Base-by-base conservation (phyloP, 2,888 invertebrate species). In the Galeruca laticollis region DNA sequence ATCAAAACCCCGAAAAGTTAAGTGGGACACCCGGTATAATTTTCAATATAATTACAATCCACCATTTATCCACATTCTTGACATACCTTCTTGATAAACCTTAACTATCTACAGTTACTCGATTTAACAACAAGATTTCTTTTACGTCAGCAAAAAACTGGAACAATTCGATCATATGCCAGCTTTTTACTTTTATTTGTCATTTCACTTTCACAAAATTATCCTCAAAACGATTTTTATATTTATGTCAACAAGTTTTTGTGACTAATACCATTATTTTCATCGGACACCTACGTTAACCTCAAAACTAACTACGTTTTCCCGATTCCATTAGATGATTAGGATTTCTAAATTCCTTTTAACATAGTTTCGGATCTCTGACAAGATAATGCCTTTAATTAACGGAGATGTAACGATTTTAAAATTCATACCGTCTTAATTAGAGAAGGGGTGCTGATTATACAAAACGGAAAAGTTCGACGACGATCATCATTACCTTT, bases 371-470 rank as follows among this genome's bases (percentile, higher is more conserved):
- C 49, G 20, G 35, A 51, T 49, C 33, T 35, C 33, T 49, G 20
- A 33, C 67, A 57, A 51, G 61, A 61, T 61, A 61, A 61, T 49
- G 33, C 47, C 33, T 69, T 77, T 75, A 76, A 78, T 78, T 77
- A 76, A 74, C 73, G 75, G 71, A 75, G 77, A 77, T 78, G 73
- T 72, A 72, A 60, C 72, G 69, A 75, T 76, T 77, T 77, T 75
- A 76, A 79, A 77, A 79, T 79, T 77, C 76, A 77, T 76, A 76
- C 75, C 75, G 73, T 75, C 77, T 79, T 79, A 79, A 79, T 79
- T 79, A 79, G 72, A 78, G 73, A 74, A 73, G 75, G 73, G 72
- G 43, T 54, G 69, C 64, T 69, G 60, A 65, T 69, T 65, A 69
- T 69, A 40, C 21, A n/a, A 62, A 77, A 76, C 75, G 77, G 77